Evolutionary conservation across 2,888 invertebrate genomes (phyloP), one percentile per base, ranked within the genome.

Genomic region (Drosophila bunnanda): DNA sequence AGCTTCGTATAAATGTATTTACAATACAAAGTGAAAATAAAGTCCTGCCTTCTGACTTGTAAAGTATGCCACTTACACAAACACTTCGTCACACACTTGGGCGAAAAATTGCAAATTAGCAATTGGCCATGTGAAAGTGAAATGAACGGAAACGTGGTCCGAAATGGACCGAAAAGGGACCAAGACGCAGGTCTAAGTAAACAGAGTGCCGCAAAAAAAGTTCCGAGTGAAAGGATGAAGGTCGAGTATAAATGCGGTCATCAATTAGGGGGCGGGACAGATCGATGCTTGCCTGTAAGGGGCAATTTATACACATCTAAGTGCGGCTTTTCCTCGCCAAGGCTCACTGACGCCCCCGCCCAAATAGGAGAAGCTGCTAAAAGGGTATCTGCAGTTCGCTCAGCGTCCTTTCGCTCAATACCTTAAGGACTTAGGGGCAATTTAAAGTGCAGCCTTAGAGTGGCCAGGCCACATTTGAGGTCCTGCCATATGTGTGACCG

Each of bases 281-380:
- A 72, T 59, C 60, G 66, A 69, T 75, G 64, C 56, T 17, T n/a
- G 57, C 43, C 68, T 61, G 53, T 70, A 64, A 50, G 50, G 39
- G 53, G 57, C 61, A 69, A 79, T 85, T 80, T 75, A 76, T 86
- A 86, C 70, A 79, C 75, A 84, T 80, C 74, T 80, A 88, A 79
- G 71, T 65, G 69, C 48, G 67, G 62, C 38, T 52, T 65, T 22
- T 43, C 43, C 60, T 52, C 30, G 52, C 32, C 38, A 67, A 38
- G 38, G 15, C 28, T 54, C 66, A 68, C 34, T 67, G 48, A 7
- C 20, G n/a, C 43, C 43, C 30, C 44, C 36, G 28, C 7, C 28
- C n/a, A 28, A n/a, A n/a, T 12, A n/a, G 13, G 10, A 4, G 15
- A 13, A 28, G 25, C 22, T 30, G 15, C 15, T 4, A 39, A 39